Evolutionary conservation across 2,888 invertebrate species (phyloP).

Genomic region (Acleris laterana): DNA sequence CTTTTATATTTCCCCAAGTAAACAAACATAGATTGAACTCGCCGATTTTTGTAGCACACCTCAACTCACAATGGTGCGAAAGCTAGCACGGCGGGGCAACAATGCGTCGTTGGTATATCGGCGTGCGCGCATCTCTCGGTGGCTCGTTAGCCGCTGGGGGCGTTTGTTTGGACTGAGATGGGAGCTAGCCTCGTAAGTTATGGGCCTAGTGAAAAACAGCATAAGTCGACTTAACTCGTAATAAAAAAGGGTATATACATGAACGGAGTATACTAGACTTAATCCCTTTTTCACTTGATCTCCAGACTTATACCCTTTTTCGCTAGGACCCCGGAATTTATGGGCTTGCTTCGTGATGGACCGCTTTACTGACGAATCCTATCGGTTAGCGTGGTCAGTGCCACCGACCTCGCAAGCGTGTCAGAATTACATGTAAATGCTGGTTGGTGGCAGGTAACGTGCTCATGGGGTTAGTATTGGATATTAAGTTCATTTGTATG

Average conservation of each 20-base stretch:
- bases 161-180: conserved; percentile 69
- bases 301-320: no score
- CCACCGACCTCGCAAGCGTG: no score
- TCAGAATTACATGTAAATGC: no score
- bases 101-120: conserved; percentile 78
- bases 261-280: no score
- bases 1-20: conserved; percentile 62
- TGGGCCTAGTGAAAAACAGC: conserved; percentile 11
- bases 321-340: no score
- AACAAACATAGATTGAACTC: conserved; percentile 78
- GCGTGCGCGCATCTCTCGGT: conserved; percentile 76
- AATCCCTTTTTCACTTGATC: no score
- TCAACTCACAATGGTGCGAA: conserved; percentile 80
- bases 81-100: conserved; percentile 79
- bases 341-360: conserved; percentile 55
- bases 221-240: no score
- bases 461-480: no score
- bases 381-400: conserved; percentile 4
- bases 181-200: conserved; percentile 60
- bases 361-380: conserved; percentile 49
- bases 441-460: no score
- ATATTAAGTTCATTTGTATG: no score
- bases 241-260: no score
- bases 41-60: conserved; percentile 74
- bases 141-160: conserved; percentile 79